Evolutionary conservation across 2,113 vertebrate species (phyloP).

Genomic region (Oryctolagus cuniculus): DNA sequence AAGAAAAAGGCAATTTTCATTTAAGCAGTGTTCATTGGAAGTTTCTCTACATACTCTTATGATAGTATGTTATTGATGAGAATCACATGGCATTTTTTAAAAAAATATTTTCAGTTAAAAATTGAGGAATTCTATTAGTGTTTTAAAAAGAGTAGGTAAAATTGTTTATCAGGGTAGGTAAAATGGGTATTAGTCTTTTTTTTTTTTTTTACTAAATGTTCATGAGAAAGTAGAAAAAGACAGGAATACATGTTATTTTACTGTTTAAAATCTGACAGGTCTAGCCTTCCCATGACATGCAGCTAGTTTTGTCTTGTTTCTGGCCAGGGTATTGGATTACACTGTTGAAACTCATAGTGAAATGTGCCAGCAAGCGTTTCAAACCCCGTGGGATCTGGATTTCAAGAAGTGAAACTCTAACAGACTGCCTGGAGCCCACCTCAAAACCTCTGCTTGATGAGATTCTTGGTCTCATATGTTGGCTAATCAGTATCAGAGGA

Average conservation of each 20-base stretch:
- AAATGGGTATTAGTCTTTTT: neutral
- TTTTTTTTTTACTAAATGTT: neutral
- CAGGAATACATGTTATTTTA: neutral
- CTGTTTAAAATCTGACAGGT: neutral
- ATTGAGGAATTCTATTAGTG: neutral
- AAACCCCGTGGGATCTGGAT: neutral
- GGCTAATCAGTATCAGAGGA: too few species aligned
- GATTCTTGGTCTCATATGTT: neutral
- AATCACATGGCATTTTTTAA: neutral
- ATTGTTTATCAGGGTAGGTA: neutral
- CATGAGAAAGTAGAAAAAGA: neutral
- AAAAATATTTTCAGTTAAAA: neutral
- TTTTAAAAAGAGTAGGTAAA: neutral
- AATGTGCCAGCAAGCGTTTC: neutral
- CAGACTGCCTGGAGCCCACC: too few species aligned
- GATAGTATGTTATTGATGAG: neutral
- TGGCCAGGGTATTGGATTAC: neutral
- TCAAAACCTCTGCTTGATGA: neutral
- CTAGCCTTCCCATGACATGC: neutral
- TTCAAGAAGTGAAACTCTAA: neutral
- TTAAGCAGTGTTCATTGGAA: neutral
- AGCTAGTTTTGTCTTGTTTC: neutral
- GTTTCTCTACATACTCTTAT: neutral
- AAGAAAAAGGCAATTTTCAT: neutral
- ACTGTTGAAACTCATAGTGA: neutral